Percentiles rank a stretch among this genome's conserved stretches.
Conservation (phyloP, 2,888 invertebrate species). For the Agrochola litura region DNA sequence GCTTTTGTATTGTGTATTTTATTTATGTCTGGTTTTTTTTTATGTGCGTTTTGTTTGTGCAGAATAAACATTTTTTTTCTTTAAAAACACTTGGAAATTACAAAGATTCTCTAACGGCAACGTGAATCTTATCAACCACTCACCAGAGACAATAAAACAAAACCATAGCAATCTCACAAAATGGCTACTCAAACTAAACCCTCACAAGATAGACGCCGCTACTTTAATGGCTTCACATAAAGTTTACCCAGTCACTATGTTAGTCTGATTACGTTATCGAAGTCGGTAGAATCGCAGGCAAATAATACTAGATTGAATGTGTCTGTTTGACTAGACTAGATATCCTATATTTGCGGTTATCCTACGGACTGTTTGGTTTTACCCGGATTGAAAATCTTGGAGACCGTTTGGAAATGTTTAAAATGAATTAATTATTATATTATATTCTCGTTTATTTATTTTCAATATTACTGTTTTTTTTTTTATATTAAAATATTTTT, state of each 20-base stretch:
- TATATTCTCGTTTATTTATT: too few species aligned
- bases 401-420: background rate
- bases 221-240: constrained; percentile 60
- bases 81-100: too few species aligned
- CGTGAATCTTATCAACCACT: constrained; percentile 13
- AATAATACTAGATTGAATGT: constrained; percentile 55
- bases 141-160: constrained; percentile 20
- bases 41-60: too few species aligned
- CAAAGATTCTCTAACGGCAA: too few species aligned
- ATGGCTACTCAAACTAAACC: constrained; percentile 47
- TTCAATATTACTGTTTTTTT: too few species aligned
- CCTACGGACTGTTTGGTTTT: background rate
- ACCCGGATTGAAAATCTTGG: background rate
- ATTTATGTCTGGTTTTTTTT: too few species aligned
- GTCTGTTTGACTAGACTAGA: background rate
- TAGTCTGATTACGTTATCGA: constrained; percentile 70
- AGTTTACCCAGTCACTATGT: constrained; percentile 66
- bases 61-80: too few species aligned
- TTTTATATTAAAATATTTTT: too few species aligned
- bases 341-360: background rate
- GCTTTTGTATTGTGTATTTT: too few species aligned
- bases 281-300: constrained; percentile 52
- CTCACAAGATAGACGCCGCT: constrained; percentile 19
- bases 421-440: too few species aligned
- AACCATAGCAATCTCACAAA: background rate